These are phyloP conservation scores for Hydriomena furcata DNA, from an alignment of 2,888 invertebrate genomes.

Conservation along the genomic window DNA sequence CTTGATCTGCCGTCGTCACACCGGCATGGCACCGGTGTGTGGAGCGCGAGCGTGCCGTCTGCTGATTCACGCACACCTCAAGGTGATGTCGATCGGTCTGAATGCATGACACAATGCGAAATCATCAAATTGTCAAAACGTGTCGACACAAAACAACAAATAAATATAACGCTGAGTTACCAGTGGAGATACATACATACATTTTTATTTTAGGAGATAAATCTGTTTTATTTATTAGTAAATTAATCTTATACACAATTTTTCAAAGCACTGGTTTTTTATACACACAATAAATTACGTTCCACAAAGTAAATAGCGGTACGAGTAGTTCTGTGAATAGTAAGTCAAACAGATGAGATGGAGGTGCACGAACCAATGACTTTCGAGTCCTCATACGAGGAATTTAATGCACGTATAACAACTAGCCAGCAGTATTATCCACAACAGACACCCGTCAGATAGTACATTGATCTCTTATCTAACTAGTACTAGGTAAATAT, in stretches of 20 bases:
- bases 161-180: constrained; percentile 9
- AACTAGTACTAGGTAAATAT: constrained; percentile 51
- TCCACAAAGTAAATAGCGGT: constrained; percentile 20
- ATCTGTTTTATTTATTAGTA: background rate
- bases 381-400: background rate
- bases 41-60: constrained; percentile 68
- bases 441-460: constrained; percentile 43
- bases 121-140: constrained; percentile 26
- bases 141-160: constrained; percentile 20
- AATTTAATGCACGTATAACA: constrained; percentile 46
- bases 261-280: too few relatives aligned
- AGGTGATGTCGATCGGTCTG: constrained; percentile 62
- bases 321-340: constrained; percentile 41
- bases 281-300: constrained; percentile 7
- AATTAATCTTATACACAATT: too few relatives aligned
- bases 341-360: constrained; percentile 38
- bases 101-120: constrained; percentile 39
- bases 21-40: constrained; percentile 44
- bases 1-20: constrained; percentile 74
- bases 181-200: background rate
- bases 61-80: constrained; percentile 80
- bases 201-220: background rate
- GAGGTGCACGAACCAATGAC: constrained; percentile 41
- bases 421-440: constrained; percentile 61
- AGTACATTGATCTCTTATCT: constrained; percentile 75